These are phyloP conservation scores for Chelon auratus DNA, from an alignment of 2,797 vertebrate genomes.

Conservation along the genomic window DNA sequence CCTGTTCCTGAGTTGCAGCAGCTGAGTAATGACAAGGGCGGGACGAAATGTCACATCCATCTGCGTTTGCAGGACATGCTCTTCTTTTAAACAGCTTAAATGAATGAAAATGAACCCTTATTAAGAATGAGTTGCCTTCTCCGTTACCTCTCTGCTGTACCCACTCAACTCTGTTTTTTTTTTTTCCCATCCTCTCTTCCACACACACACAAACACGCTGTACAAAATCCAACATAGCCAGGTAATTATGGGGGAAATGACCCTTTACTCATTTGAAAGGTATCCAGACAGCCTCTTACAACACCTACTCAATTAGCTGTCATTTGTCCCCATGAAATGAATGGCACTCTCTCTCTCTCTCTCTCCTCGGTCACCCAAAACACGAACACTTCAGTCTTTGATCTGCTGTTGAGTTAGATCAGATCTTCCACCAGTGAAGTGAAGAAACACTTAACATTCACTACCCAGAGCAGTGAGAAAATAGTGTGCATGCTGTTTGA, in stretches of 20 bases:
- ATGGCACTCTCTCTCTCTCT: constrained; percentile 52
- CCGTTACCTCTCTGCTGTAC: not conserved
- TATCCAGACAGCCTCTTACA: constrained; percentile 69
- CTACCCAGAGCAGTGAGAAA: not conserved
- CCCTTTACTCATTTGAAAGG: constrained; percentile 70
- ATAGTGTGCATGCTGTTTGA: not conserved
- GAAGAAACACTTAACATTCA: constrained; percentile 45
- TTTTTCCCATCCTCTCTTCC: not conserved
- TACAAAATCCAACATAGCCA: constrained; percentile 47
- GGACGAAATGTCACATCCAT: not conserved
- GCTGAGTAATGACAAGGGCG: not conserved
- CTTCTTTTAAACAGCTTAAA: not conserved
- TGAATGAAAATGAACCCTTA: not conserved
- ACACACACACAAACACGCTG: constrained; percentile 12
- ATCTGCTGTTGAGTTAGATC: constrained; percentile 58
- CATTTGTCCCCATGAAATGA: constrained; percentile 67
- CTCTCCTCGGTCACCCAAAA: constrained; percentile 52
- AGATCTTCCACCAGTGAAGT: constrained; percentile 52
- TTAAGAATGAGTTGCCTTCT: constrained; percentile 6
- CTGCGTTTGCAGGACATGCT: not conserved
- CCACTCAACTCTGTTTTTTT: not conserved
- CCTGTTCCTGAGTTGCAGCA: not conserved
- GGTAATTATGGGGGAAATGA: constrained; percentile 71
- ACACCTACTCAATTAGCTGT: constrained; percentile 72
- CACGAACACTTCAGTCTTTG: constrained; percentile 59